phyloP scores from a whole-genome alignment of 2,113 vertebrate species.

The Montifringilla adamsi region DNA sequence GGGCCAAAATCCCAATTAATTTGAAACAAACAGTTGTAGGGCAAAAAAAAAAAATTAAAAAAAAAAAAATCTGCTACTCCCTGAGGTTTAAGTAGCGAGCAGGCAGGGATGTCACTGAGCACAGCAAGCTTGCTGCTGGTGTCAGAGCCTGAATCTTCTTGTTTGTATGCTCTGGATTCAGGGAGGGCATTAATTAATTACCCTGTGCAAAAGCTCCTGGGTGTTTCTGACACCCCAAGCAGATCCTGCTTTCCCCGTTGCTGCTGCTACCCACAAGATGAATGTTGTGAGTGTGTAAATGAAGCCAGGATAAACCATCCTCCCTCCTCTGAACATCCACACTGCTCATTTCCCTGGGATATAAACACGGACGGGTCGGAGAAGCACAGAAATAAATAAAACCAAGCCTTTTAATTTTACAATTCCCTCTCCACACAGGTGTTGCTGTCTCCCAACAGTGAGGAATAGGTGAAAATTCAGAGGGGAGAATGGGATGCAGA shows the following conservation, averaged over 20 bases:
- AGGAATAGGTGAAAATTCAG: neutral
- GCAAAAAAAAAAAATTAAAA: neutral
- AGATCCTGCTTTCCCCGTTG: neutral
- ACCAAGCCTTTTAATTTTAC: neutral
- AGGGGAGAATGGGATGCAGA: neutral
- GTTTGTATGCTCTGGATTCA: neutral
- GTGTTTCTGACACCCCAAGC: neutral
- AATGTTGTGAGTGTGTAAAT: accelerated
- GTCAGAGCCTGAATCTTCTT: neutral
- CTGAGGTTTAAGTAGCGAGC: neutral
- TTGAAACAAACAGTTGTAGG: neutral
- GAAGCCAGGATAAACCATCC: neutral
- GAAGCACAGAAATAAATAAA: neutral
- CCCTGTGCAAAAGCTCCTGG: neutral
- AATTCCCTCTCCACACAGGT: neutral
- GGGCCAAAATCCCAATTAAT: neutral
- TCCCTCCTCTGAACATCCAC: neutral
- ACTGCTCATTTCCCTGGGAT: neutral
- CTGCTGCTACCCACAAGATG: neutral
- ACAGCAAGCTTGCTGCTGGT: neutral
- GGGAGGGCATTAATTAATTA: neutral
- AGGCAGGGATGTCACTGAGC: neutral
- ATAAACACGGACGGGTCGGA: accelerated
- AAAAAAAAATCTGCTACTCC: neutral
- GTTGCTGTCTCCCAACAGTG: neutral